These are phyloP conservation scores for Microplitis deprimator DNA, from an alignment of 2,888 invertebrate species.

Conservation along the genomic window DNA sequence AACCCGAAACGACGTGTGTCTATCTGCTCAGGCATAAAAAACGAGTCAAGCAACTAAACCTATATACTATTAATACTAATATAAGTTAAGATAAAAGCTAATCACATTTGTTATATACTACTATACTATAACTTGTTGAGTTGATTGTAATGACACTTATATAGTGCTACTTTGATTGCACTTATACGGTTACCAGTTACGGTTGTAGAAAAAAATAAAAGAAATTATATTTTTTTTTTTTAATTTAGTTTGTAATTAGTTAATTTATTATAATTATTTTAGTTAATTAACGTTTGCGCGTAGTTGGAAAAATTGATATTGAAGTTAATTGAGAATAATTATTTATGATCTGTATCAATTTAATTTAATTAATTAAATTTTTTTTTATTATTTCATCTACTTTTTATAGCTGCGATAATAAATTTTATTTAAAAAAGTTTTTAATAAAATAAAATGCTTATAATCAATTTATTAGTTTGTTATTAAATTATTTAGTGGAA, in stretches of 20 bases:
- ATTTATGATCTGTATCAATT: not conserved
- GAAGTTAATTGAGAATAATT: not conserved
- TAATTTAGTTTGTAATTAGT: slow-evolving; percentile 15
- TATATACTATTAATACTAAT: not conserved
- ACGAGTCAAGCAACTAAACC: slow-evolving; percentile 5
- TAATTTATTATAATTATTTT: not conserved
- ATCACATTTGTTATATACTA: not conserved
- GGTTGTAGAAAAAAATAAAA: not conserved
- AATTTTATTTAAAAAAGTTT: not conserved
- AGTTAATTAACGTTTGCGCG: not conserved
- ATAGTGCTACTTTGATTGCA: not conserved
- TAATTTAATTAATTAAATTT: not conserved
- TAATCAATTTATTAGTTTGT: not conserved
- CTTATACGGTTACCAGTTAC: not conserved
- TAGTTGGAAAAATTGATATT: not conserved
- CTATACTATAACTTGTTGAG: not conserved
- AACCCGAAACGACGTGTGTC: slow-evolving; percentile 32
- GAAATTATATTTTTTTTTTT: not conserved
- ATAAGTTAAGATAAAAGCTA: slow-evolving; percentile 1
- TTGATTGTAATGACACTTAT: not conserved
- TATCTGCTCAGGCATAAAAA: slow-evolving; percentile 30
- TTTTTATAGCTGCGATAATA: not conserved
- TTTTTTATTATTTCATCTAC: not conserved
- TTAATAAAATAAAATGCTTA: not conserved
- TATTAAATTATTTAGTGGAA: not conserved